phyloP scores from a whole-genome alignment of 2,113 vertebrate species.

The Rutilus rutilus region DNA sequence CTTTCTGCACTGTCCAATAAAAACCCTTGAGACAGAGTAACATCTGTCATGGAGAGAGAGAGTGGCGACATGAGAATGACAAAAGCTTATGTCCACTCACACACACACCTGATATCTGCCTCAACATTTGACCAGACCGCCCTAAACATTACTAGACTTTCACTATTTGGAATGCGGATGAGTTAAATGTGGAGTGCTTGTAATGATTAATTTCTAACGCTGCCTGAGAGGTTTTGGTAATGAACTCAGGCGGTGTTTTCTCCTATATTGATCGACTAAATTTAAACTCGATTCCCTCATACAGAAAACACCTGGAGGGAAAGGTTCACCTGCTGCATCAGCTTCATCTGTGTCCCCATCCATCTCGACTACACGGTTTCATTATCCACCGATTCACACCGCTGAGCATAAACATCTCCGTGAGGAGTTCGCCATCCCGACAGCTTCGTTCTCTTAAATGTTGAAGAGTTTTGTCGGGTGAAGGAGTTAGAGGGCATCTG shows the following conservation, averaged over 20 bases:
- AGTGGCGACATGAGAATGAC: not conserved
- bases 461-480: not conserved
- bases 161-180: not conserved
- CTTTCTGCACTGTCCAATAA: slow-evolving; percentile 56
- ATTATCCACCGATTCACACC: slow-evolving; percentile 39
- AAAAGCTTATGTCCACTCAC: not conserved
- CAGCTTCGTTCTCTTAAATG: not conserved
- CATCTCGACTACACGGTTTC: slow-evolving; percentile 15
- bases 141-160: not conserved
- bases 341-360: not conserved
- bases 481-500: not conserved
- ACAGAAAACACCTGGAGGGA: not conserved
- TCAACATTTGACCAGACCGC: not conserved
- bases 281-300: not conserved
- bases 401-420: slow-evolving; percentile 25
- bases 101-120: not conserved
- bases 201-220: slow-evolving; percentile 5
- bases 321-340: slow-evolving; percentile 26
- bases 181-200: not conserved
- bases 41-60: slow-evolving; percentile 50
- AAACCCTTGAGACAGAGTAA: slow-evolving; percentile 49
- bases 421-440: not conserved
- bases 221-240: not conserved
- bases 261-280: not conserved
- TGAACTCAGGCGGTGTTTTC: not conserved